Evolutionary conservation across 2,888 invertebrate species (phyloP).

Genomic region (Hipparchia sbordonii): DNA sequence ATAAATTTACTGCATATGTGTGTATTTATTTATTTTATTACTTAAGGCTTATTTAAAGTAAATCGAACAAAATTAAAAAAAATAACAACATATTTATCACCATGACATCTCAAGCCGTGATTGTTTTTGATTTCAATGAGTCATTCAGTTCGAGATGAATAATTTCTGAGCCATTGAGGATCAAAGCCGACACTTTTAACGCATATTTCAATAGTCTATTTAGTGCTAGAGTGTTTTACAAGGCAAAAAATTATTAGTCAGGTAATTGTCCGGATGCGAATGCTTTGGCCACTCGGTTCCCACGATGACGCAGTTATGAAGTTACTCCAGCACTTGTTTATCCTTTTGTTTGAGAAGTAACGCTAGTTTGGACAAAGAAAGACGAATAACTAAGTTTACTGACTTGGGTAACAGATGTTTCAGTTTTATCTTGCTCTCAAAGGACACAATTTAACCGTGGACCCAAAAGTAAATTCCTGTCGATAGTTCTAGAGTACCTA

Average conservation of each 20-base stretch:
- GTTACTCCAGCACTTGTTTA: slow-evolving; percentile 66
- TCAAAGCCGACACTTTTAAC: slow-evolving; percentile 46
- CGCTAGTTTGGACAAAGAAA: slow-evolving; percentile 57
- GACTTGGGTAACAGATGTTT: slow-evolving; percentile 22
- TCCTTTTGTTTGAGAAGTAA: slow-evolving; percentile 53
- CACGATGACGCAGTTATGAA: slow-evolving; percentile 66
- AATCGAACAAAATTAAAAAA: too few relatives aligned
- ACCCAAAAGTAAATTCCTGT: too few relatives aligned
- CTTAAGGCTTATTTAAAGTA: too few relatives aligned
- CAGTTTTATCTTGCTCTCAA: slow-evolving; percentile 11
- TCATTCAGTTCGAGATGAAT: slow-evolving; percentile 46
- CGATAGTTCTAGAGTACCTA: too few relatives aligned
- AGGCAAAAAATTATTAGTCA: slow-evolving; percentile 63
- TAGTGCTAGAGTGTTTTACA: slow-evolving; percentile 73
- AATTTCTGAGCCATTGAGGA: slow-evolving; percentile 44
- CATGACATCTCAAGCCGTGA: not conserved
- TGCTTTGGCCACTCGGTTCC: slow-evolving; percentile 59
- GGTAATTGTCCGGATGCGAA: slow-evolving; percentile 77
- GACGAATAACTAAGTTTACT: not conserved
- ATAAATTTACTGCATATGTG: too few relatives aligned
- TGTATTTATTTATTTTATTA: too few relatives aligned
- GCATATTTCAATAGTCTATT: slow-evolving; percentile 65
- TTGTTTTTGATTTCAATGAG: slow-evolving; percentile 20
- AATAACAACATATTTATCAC: not conserved
- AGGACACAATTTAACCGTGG: not conserved